Base-by-base conservation (phyloP, 2,113 vertebrate genomes). In the Microcebus murinus region DNA sequence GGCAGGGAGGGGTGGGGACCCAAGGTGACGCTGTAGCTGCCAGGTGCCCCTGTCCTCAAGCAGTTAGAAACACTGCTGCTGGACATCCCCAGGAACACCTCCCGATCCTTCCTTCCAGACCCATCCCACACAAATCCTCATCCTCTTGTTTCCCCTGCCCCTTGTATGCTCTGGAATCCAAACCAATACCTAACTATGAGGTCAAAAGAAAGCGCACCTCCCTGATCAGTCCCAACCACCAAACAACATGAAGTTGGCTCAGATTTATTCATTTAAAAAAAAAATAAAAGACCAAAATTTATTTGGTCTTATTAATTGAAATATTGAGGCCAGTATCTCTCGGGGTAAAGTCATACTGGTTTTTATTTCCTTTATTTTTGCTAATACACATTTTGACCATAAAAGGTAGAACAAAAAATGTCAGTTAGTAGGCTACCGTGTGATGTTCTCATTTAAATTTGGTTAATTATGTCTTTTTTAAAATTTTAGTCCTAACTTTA, bases 301-400 rank as follows among this genome's bases (percentile, higher is more conserved):
- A 57, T 80, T 45, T 45, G 45, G 45, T 45, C 45, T 45, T 45
- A 45, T 45, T 8, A 45, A 45, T 45, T 55, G 68, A 31, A 90
- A 87, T 59, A 68, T 59, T 83, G 20, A 96, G 65, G 25, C 31
- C 42, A 59, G 20, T 61, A 50, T 57, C 73, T 73, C 73, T 63
- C 52, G 74, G 73, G 50, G 45, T 21, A 21, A 29, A 20, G 3
- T 57, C 59, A 36, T 3, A 34, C 0, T 71, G 68, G 15, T 20
- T 90, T 93, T 59, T 79, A 84, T 73, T 89, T 91, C 52, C 29
- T 82, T 71, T 11, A 79, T 71, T 91, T 87, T 86, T 31, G 18
- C 73, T 68, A 48, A 74, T 70, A 20, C 84, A 34, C 20, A 63
- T 83, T 87, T 81, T 79, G n/a, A 14, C 42, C 39, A 61, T 55